Evolutionary conservation across 2,113 vertebrate species (phyloP).

Genomic region (Sphaerodactylus townsendi): DNA sequence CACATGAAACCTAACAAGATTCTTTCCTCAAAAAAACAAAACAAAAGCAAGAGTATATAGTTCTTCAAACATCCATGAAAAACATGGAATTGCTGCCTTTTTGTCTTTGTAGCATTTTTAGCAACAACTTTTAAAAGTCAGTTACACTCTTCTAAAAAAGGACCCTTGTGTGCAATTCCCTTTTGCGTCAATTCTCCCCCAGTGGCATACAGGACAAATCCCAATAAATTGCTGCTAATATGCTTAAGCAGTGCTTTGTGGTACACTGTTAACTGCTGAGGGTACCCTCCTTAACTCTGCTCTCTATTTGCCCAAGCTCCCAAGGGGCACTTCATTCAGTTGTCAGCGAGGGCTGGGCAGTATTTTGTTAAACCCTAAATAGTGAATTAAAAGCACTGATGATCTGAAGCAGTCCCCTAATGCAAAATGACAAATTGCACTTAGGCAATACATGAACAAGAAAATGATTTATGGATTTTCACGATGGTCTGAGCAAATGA

Average conservation of each 20-base stretch:
- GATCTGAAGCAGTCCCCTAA: constrained; percentile 61
- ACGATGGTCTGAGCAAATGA: constrained; percentile 71
- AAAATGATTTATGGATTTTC: constrained; percentile 82
- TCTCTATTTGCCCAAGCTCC: constrained; percentile 21
- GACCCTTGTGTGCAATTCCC: neutral
- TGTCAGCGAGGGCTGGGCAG: constrained; percentile 38
- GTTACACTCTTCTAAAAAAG: neutral
- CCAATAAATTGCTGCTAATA: neutral
- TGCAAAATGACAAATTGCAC: constrained; percentile 76
- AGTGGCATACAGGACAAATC: neutral
- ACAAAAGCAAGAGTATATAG: neutral
- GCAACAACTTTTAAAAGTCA: neutral
- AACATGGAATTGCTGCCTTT: neutral
- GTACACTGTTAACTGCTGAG: neutral
- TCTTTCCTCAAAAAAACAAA: neutral
- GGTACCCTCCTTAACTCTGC: neutral
- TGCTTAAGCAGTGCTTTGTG: constrained; percentile 2
- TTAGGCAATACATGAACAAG: constrained; percentile 73
- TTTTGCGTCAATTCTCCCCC: neutral
- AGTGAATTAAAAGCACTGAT: constrained; percentile 62
- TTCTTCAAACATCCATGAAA: neutral
- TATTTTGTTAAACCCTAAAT: constrained; percentile 52
- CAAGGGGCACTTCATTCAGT: constrained; percentile 4
- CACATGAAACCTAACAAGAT: neutral
- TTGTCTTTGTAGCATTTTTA: neutral